Evolutionary conservation across 2,888 invertebrate genomes (phyloP), one percentile per base, ranked within the genome.

Genomic region (Bibio marci): DNA sequence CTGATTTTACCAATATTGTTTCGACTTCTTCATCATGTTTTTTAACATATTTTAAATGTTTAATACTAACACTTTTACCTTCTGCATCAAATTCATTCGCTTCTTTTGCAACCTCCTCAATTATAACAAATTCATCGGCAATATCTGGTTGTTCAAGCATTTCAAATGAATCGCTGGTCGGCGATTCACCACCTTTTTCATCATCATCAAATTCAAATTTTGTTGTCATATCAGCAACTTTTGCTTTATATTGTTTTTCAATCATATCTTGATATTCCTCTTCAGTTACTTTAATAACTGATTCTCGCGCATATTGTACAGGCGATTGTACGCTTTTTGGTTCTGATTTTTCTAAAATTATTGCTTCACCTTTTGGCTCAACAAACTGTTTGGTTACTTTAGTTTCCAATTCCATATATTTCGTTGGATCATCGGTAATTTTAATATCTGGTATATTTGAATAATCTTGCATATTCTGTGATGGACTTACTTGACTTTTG

Each of bases 21-120:
- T 76, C 74, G 12, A 79, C 72, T 57, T 78, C 77, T 45, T 71
- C 71, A 44, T 79, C 77, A 46, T 76, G 73, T 43, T 70, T 73
- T 44, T 72, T 70, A 5, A 67, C 62, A 48, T 65, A 66, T 47
- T 63, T 64, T 35, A 62, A 64, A 31, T 64, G 52, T 44, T 65
- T 63, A 41, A 86, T 86, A 45, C 69, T 66, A 12, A 86, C 69
- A 55, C 83, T 80, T 63, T 83, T 81, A 1, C 86, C 86, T 59
- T 86, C 86, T 3, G 75, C 66, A 50, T 86, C 86, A 41, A 72
- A 74, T 61, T 87, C 87, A 49, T 77, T 73, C 1, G 86, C 86
- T 63, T 87, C 86, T 54, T 77, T 80, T 2, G 80, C 86, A 2
- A 87, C 85, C 58, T 87, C 87, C 62, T 86, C 86, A 45, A 86